Evolutionary conservation across 2,888 invertebrate species (phyloP), one percentile per base, ranked within the genome.

Genomic region (Macrophya alboannulata): DNA sequence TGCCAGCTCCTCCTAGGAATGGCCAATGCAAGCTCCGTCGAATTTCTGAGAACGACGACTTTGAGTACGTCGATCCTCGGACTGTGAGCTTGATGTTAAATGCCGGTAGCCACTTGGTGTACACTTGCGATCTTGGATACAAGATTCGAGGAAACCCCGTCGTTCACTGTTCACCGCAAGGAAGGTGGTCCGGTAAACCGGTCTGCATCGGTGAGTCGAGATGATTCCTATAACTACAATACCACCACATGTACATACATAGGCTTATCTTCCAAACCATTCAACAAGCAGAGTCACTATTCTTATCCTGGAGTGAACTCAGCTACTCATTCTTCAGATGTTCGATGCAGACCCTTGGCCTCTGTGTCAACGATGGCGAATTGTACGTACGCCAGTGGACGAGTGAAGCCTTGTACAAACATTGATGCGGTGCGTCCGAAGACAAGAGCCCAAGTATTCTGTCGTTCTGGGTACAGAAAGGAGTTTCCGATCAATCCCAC

Each of bases 371-470:
- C 74, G 45, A 21, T 25, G 45, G 48, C 15, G 5, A 43, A 40
- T 40, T 74, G 43, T 74, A 40, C 45, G n/a, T 12, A 6, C 15
- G 37, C 43, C 59, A 62, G 74, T 45, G 59, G 37, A 40, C 37
- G 31, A n/a, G 37, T 68, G 37, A 68, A 90, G 10, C 85, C 85
- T 48, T 62, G 59, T n/a, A 62, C 17, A 1, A 8, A n/a, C 59
- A 62, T 21, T 17, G 59, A 21, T 6, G 76, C 88, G 2, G 90
- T 90, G n/a, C 87, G 85, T 40, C 89, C 92, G 31, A 15, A 85
- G 4, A 92, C 92, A 2, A 51, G 48, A 9, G 93, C 92, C 10
- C 79, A 71, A n/a, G 62, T 93, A 12, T 55, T 59, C 0, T 93
- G 93, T 79, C 87, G 89, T 0, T 87, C 88, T 65, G 90, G 92